Base-by-base conservation (phyloP, 2,797 vertebrate genomes). In the Serranus cabrilla region DNA sequence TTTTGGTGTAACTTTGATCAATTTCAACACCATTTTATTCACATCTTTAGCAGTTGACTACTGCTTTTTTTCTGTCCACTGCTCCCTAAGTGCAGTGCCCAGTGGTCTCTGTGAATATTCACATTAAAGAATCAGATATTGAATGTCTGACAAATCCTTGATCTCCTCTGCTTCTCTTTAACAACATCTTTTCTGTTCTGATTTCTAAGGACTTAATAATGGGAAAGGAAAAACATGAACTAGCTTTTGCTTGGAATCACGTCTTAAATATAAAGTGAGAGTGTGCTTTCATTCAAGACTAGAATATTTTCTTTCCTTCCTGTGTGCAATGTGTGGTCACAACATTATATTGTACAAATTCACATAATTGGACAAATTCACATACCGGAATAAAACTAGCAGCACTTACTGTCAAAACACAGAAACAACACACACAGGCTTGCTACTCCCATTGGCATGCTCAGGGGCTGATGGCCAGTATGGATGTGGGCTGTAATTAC, bases 401-500 rank as follows among this genome's bases (percentile, higher is more conserved):
- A 13, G 46, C 18, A 37, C 18, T 64, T 10, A 67, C 6, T 6
- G 43, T 56, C n/a, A 66, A 73, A 74, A 72, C 9, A 31, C 18
- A 57, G 5, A 68, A 16, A 55, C 64, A 49, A 20, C 25, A 64
- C 12, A 49, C 54, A 9, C 11, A 59, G 13, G 18, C 37, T 23
- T 0, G 2, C 34, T 17, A 45, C 37, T 27, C 49, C 21, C 56
- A 23, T 51, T 11, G 71, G 47, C 66, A 71, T 20, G 71, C 79
- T 69, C 25, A n/a, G 58, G 40, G 62, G 59, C 71, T 62, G 62
- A 66, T 52, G 72, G 81, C 82, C 74, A 77, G 17, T 75, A 17
- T 42, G n/a, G 83, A 76, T 57, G 51, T 40, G 21, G 27, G 39
- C 70, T 83, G 85, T 90, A 93, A 87, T 90, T 87, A 87, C 85